Evolutionary conservation across 2,888 invertebrate genomes (phyloP).

Genomic region (Eupsilia transversa): DNA sequence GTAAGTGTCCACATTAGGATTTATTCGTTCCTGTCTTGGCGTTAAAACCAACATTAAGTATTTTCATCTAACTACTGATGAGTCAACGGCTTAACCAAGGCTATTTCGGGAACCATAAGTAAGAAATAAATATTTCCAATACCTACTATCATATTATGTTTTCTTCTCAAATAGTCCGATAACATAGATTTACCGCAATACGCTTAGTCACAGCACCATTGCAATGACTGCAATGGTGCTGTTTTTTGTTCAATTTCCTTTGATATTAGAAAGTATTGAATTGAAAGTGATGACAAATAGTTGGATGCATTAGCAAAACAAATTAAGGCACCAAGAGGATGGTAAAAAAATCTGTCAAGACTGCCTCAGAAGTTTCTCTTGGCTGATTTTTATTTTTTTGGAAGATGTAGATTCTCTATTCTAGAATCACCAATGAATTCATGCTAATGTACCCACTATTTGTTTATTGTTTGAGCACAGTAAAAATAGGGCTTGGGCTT

Average conservation of each 20-base stretch:
- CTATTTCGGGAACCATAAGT: background rate
- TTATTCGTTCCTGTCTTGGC: background rate
- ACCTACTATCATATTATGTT: background rate
- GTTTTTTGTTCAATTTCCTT: background rate
- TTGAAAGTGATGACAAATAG: conserved; percentile 14
- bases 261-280: conserved; percentile 19
- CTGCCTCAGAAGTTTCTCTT: conserved; percentile 9
- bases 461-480: background rate
- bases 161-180: background rate
- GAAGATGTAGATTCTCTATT: no score
- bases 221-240: no score
- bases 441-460: background rate
- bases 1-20: background rate
- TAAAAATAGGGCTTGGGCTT: no score
- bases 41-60: background rate
- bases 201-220: background rate
- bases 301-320: conserved; percentile 27
- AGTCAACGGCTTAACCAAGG: background rate
- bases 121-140: background rate
- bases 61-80: background rate
- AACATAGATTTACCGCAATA: background rate
- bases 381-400: background rate
- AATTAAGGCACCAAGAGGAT: conserved; percentile 14
- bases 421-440: background rate
- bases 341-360: background rate